These are phyloP conservation scores for Sinella curviseta DNA, from an alignment of 1,140 invertebrate species.

Conservation along the genomic window DNA sequence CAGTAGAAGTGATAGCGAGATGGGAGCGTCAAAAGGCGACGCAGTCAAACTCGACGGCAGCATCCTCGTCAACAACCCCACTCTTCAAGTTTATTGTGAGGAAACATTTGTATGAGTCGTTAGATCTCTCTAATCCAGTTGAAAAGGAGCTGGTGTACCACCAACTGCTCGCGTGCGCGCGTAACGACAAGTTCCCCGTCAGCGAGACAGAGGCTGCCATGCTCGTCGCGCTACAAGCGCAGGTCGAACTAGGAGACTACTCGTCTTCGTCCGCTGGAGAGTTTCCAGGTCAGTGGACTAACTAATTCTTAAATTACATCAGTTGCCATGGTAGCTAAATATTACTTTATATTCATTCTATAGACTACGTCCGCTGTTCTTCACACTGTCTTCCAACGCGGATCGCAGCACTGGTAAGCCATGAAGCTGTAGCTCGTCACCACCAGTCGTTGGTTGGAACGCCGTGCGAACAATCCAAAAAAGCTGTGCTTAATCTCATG, in stretches of 20 bases:
- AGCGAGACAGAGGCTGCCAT: conserved; percentile 93
- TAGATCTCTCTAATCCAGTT: conserved; percentile 80
- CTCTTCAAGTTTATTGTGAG: conserved; percentile 70
- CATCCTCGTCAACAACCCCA: conserved; percentile 52
- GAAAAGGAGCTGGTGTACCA: conserved; percentile 96
- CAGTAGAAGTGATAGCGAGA: conserved; percentile 91
- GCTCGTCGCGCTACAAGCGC: conserved; percentile 88
- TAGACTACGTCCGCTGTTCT: not conserved
- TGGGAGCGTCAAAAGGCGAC: conserved; percentile 76
- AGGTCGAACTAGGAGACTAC: conserved; percentile 86
- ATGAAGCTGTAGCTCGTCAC: conserved; percentile 79
- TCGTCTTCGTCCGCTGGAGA: conserved; percentile 54
- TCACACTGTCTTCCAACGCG: conserved; percentile 72
- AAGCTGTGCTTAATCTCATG: conserved; percentile 90
- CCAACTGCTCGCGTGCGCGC: conserved; percentile 85
- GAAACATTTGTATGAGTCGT: conserved; percentile 89
- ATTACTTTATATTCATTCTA: not conserved
- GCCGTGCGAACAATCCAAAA: conserved; percentile 79
- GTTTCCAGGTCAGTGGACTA: conserved; percentile 59
- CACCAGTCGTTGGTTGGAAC: conserved; percentile 85
- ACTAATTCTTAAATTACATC: not conserved
- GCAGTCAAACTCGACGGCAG: conserved; percentile 55
- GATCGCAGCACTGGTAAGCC: conserved; percentile 69
- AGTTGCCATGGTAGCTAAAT: not conserved
- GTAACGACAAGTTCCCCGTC: conserved; percentile 82